A percentile compares a stretch with the other conserved stretches of the same genome.
These are phyloP conservation scores for Thymelicus lineola DNA, from an alignment of 2,888 invertebrate genomes.

Conservation along the genomic window DNA sequence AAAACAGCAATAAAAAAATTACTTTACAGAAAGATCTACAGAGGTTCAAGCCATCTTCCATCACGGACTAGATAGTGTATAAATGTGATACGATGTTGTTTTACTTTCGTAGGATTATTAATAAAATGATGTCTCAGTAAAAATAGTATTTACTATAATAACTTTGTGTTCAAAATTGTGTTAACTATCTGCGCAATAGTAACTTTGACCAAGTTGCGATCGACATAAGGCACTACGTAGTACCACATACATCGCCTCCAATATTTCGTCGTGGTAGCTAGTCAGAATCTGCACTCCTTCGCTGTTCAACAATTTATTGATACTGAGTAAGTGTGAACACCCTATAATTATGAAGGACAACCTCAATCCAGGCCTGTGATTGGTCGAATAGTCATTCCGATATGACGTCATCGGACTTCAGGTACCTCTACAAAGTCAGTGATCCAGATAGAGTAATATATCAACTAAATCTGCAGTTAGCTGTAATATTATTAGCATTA, in stretches of 20 bases:
- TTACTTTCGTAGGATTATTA: too few species aligned
- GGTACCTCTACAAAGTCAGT: too few species aligned
- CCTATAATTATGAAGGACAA: too few species aligned
- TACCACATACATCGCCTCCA: constrained; percentile 40
- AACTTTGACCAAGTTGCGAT: constrained; percentile 32
- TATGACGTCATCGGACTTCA: too few species aligned
- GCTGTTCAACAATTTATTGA: constrained; percentile 54
- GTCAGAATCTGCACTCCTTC: constrained; percentile 53
- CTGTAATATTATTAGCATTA: too few species aligned
- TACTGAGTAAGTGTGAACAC: too few species aligned
- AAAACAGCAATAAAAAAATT: not conserved
- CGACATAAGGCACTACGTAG: constrained; percentile 40
- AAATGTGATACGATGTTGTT: not conserved
- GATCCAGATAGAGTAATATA: too few species aligned
- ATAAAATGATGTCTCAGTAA: too few species aligned
- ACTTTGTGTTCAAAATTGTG: constrained; percentile 23
- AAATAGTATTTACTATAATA: not conserved
- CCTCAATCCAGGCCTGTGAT: too few species aligned
- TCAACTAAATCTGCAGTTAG: too few species aligned
- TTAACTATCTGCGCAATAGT: constrained; percentile 44
- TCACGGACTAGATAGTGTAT: not conserved
- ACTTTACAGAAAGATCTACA: constrained; percentile 7
- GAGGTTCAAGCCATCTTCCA: not conserved
- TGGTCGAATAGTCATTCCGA: too few species aligned
- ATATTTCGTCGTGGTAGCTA: constrained; percentile 50